These are phyloP conservation scores for Whitmania pigra DNA, from an alignment of 1,140 invertebrate genomes.

Conservation along the genomic window DNA sequence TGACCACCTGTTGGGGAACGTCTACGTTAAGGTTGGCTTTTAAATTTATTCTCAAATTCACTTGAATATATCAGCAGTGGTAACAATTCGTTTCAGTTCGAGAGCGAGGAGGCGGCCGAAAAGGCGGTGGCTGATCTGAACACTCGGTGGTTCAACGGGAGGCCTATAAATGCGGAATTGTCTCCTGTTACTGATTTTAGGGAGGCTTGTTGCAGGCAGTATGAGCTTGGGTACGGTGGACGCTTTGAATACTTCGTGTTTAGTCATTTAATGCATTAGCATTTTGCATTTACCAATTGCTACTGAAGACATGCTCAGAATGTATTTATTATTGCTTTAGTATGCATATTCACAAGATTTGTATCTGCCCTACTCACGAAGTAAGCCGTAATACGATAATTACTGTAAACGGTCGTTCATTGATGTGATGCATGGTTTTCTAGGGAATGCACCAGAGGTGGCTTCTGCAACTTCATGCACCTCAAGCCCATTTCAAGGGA, in stretches of 20 bases:
- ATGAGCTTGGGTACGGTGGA: conserved; percentile 77
- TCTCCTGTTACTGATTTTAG: conserved; percentile 97
- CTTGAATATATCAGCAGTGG: not conserved
- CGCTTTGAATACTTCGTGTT: not conserved
- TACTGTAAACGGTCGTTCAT: too few species aligned
- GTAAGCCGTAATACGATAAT: too few species aligned
- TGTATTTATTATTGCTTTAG: not conserved
- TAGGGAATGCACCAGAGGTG: conserved; percentile 86
- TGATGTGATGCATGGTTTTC: conserved; percentile 25
- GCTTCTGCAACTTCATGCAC: conserved; percentile 99
- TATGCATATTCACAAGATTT: conserved; percentile 5
- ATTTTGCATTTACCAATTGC: not conserved
- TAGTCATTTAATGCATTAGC: not conserved
- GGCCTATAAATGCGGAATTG: conserved; percentile 93
- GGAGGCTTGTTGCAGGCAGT: conserved; percentile 96
- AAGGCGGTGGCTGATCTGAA: conserved; percentile 89
- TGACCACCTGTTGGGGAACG: conserved; percentile 94
- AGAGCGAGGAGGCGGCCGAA: conserved; percentile 95
- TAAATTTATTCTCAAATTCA: not conserved
- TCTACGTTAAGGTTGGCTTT: conserved; percentile 72
- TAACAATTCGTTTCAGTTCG: conserved; percentile 54
- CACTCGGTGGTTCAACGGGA: conserved; percentile 95
- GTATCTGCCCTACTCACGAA: not conserved
- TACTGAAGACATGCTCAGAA: not conserved
- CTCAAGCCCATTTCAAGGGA: conserved; percentile 89